These are phyloP conservation scores for Hypercompe scribonia DNA, from an alignment of 2,888 invertebrate species.

Conservation along the genomic window DNA sequence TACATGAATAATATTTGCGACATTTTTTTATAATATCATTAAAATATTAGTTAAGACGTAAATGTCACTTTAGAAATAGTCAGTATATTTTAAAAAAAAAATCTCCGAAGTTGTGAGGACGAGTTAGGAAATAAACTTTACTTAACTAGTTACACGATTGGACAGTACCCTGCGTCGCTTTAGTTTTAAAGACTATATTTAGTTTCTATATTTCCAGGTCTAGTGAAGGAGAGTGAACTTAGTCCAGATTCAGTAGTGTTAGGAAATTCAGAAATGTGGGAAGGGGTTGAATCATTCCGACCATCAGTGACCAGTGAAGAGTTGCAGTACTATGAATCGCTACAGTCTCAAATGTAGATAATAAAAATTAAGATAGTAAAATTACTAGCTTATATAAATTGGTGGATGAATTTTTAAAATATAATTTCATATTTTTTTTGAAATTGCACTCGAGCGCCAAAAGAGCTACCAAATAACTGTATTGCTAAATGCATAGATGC, in stretches of 20 bases:
- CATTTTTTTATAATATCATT: too few relatives aligned
- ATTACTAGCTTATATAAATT: background rate
- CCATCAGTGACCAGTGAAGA: slow-evolving; percentile 91
- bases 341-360: slow-evolving; percentile 72
- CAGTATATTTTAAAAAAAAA: too few relatives aligned
- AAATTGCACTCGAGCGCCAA: background rate
- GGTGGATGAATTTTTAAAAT: slow-evolving; percentile 3
- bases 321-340: slow-evolving; percentile 88
- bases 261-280: slow-evolving; percentile 88
- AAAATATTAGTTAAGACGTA: too few relatives aligned
- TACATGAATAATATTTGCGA: too few relatives aligned
- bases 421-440: background rate
- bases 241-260: slow-evolving; percentile 87
- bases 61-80: too few relatives aligned
- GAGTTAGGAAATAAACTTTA: too few relatives aligned
- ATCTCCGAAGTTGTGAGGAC: too few relatives aligned
- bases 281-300: slow-evolving; percentile 88
- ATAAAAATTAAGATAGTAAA: too few relatives aligned
- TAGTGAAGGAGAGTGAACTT: slow-evolving; percentile 80
- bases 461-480: background rate
- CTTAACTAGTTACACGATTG: too few relatives aligned
- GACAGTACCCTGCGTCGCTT: background rate
- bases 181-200: background rate
- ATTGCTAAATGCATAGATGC: background rate
- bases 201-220: slow-evolving; percentile 70